Percentiles rank a stretch among this genome's conserved stretches.
phyloP scores from a whole-genome alignment of 2,113 vertebrate genomes.

The Pelmatolapia mariae region DNA sequence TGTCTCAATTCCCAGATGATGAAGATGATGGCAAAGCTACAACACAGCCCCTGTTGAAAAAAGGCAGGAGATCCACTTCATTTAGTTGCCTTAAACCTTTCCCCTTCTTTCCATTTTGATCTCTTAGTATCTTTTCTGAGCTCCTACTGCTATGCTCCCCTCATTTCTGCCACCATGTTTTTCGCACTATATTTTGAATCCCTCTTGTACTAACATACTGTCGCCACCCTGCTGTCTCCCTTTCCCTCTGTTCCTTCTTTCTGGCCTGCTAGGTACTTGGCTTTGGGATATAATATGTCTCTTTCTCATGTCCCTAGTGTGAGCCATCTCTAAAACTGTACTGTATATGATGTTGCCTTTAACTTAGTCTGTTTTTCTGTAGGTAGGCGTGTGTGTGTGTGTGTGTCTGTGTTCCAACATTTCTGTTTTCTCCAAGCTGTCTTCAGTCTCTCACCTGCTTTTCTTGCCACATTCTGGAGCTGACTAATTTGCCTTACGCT shows the following conservation, averaged over 20 bases:
- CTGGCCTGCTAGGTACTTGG: neutral
- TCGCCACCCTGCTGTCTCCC: constrained; percentile 16
- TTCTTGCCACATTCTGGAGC: neutral
- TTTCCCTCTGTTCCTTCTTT: neutral
- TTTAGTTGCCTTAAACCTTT: constrained; percentile 47
- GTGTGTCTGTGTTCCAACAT: neutral
- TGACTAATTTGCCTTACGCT: neutral
- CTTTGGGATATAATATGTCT: constrained; percentile 17
- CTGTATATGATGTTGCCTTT: constrained; percentile 2
- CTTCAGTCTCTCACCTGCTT: neutral
- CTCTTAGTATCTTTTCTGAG: neutral
- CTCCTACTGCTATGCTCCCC: neutral
- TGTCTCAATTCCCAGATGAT: constrained; percentile 83
- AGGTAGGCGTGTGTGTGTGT: neutral
- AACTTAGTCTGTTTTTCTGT: neutral
- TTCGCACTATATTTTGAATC: constrained; percentile 1
- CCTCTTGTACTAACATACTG: neutral
- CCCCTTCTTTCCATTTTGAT: constrained; percentile 15
- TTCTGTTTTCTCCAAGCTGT: constrained; percentile 2
- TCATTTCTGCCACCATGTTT: neutral
- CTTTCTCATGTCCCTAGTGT: neutral
- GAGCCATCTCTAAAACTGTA: neutral
- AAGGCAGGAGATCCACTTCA: constrained; percentile 93
- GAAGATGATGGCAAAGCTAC: constrained; percentile 93
- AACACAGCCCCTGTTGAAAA: constrained; percentile 95